These are phyloP conservation scores for Choloepus hoffmanni DNA, from an alignment of 2,113 vertebrate genomes.

Conservation along the genomic window DNA sequence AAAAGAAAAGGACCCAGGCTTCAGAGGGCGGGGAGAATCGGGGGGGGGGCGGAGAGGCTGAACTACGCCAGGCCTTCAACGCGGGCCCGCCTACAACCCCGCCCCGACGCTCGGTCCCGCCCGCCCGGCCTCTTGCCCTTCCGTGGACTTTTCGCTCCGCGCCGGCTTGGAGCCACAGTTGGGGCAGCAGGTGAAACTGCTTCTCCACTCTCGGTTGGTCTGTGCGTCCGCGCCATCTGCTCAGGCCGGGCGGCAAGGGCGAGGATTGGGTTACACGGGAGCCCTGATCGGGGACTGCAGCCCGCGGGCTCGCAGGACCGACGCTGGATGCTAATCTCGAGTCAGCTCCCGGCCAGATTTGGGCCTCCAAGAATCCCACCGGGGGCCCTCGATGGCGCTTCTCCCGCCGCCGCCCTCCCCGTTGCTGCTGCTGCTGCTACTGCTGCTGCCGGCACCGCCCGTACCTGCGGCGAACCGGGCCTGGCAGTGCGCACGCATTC, in stretches of 20 bases:
- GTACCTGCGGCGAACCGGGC: not conserved
- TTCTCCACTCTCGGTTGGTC: not conserved
- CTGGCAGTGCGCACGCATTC: constrained; percentile 87
- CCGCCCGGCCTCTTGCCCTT: accelerated
- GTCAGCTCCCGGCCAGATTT: not conserved
- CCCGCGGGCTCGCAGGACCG: not conserved
- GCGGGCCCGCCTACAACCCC: not conserved
- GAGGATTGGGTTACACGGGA: not conserved
- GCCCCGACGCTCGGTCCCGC: not conserved
- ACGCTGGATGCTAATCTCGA: not conserved
- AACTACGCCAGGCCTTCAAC: not conserved
- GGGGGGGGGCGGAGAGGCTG: not conserved
- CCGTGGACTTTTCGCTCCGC: not conserved
- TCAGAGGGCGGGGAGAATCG: not conserved
- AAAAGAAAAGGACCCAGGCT: not conserved
- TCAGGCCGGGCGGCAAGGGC: not conserved
- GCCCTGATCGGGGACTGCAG: not conserved
- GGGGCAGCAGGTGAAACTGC: not conserved
- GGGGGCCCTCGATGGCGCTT: constrained; percentile 45
- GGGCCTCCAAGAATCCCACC: not conserved
- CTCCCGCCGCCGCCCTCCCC: not conserved
- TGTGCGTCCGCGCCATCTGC: not conserved
- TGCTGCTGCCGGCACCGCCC: not conserved
- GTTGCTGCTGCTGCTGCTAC: constrained; percentile 8
- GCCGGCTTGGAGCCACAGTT: not conserved